Conservation (phyloP, 2,888 invertebrate genomes). For the Pristionchus fissidentatus region DNA sequence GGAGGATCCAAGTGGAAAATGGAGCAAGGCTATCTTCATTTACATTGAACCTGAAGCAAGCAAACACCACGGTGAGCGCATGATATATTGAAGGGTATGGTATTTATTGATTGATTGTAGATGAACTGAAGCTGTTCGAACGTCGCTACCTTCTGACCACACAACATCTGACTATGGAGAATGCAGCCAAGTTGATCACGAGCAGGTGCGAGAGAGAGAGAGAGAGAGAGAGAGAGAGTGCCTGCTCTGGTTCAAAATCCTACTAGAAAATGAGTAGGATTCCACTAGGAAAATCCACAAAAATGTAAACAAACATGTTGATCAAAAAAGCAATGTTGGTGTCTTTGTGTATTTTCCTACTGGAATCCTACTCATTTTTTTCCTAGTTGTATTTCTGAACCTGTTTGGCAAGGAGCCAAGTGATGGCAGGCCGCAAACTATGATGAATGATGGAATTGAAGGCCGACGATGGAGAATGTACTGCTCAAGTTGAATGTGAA, state of each 20-base stretch:
- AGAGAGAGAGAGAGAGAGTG: too few relatives aligned
- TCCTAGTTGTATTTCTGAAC: too few relatives aligned
- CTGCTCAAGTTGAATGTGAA: conserved; percentile 43
- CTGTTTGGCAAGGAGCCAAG: too few relatives aligned
- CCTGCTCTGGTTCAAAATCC: too few relatives aligned
- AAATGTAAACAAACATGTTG: too few relatives aligned
- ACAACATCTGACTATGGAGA: conserved; percentile 39
- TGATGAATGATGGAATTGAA: background rate
- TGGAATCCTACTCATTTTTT: too few relatives aligned
- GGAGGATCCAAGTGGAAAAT: background rate
- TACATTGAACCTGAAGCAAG: conserved; percentile 26
- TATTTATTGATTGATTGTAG: conserved; percentile 17
- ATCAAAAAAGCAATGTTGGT: background rate
- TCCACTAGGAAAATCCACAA: too few relatives aligned
- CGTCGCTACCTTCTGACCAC: conserved; percentile 24
- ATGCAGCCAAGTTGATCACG: background rate
- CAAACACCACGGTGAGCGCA: conserved; percentile 19
- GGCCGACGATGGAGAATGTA: conserved; percentile 44
- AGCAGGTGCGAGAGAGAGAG: background rate
- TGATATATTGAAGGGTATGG: background rate
- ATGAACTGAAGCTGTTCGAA: conserved; percentile 34
- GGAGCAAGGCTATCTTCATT: conserved; percentile 26
- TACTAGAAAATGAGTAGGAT: too few relatives aligned
- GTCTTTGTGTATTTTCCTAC: too few relatives aligned
- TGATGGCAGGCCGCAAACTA: too few relatives aligned